Evolutionary conservation across 2,113 vertebrate genomes (phyloP), one percentile per base, ranked within the genome.

Genomic region (Corythornis cristatus): DNA sequence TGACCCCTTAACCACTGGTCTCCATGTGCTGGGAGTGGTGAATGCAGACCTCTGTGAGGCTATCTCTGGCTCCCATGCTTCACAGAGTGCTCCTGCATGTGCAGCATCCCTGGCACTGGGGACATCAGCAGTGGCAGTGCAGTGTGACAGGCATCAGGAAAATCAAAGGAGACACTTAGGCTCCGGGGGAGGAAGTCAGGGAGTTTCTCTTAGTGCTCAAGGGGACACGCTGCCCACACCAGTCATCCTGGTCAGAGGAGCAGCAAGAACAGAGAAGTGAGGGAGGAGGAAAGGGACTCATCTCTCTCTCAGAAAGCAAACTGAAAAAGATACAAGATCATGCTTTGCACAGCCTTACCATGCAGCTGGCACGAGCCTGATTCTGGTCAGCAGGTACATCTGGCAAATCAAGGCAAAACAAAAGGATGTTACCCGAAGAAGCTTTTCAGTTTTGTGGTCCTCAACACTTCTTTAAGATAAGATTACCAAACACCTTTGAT

Each of bases 71-170:
- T 20, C 16, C 5, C 58, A 7, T 37, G 64, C 75, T 70, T 81
- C 68, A 25, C 3, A 42, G 61, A 80, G 45, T 15, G 21, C 45
- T 91, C 72, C 83, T 68, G 79, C 50, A 19, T 57, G 54, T 73
- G 66, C 51, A 78, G 33, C 13, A 0, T 89, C 40, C 48, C 66
- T 51, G 37, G 66, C 81, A 48, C 33, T 6, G 25, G 40, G 64
- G 72, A 90, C 58, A 61, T 29, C 8, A 1, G 35, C 66, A 67
- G 80, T 2, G 5, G 71, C 67, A 83, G 83, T 68, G 71, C 83
- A 94, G 90, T 50, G 76, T 83, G 92, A 94, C 88, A 94, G 70
- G 85, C 74, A 1, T 90, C 90, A 92, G 67, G 64, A 83, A 95
- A 95, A 96, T 93, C 58, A 68, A 68, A 95, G 54, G 72, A 95